Conservation (phyloP, 2,113 vertebrate species). For the Epinephelus lanceolatus region DNA sequence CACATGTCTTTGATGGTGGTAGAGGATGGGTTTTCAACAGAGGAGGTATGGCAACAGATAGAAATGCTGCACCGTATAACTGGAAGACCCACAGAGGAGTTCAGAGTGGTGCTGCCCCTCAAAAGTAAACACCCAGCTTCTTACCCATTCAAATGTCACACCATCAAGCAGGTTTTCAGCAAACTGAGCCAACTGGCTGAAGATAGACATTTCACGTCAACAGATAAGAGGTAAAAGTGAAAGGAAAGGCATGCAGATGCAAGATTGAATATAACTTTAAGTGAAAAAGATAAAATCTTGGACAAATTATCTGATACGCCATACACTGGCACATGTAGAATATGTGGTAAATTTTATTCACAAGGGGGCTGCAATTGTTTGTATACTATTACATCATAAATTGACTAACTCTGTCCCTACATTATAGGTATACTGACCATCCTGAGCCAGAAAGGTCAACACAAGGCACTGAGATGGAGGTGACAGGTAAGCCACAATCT, state of each 20-base stretch:
- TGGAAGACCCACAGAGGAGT: not conserved
- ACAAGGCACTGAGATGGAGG: not conserved
- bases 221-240: not conserved
- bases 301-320: too few species aligned
- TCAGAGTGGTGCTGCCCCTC: not conserved
- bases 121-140: accelerated
- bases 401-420: too few species aligned
- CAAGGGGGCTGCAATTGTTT: not conserved
- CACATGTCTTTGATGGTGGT: not conserved
- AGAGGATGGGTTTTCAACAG: not conserved
- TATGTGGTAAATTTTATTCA: too few species aligned
- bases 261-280: too few species aligned
- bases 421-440: not conserved
- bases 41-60: not conserved
- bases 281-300: too few species aligned
- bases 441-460: not conserved
- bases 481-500: not conserved
- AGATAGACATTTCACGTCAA: accelerated
- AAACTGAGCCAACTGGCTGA: not conserved
- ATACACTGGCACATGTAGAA: not conserved
- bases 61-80: not conserved
- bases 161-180: not conserved
- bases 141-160: not conserved
- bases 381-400: not conserved
- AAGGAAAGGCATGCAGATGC: too few species aligned